Evolutionary conservation across 2,888 invertebrate genomes (phyloP).

Genomic region (Acanthosepion pharaonis): DNA sequence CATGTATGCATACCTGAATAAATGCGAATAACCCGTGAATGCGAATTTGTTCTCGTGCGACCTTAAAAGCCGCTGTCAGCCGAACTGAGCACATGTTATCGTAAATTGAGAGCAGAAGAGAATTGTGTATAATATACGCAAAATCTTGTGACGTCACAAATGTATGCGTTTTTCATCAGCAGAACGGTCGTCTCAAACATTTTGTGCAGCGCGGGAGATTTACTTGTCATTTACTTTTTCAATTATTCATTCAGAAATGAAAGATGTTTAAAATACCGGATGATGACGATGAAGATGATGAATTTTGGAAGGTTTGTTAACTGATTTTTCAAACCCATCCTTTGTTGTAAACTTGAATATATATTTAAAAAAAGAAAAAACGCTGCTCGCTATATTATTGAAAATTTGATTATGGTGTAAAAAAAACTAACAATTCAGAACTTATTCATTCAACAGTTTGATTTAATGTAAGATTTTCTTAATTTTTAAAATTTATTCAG

Average conservation of each 20-base stretch:
- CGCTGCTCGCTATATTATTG: not conserved
- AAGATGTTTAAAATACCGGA: conserved; percentile 66
- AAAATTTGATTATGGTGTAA: not conserved
- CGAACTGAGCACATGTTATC: too few species aligned
- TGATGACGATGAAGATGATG: conserved; percentile 56
- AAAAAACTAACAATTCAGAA: not conserved
- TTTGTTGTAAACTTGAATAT: not conserved
- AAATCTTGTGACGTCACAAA: not conserved
- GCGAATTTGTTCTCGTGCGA: too few species aligned
- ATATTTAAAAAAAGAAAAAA: not conserved
- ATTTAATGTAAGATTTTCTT: too few species aligned
- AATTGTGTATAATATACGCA: not conserved
- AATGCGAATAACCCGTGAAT: too few species aligned
- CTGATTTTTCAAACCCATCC: not conserved
- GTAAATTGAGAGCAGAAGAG: not conserved
- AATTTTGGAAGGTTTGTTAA: conserved; percentile 60
- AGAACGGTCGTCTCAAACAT: not conserved
- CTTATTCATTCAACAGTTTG: not conserved
- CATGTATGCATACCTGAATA: too few species aligned
- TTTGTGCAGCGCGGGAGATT: not conserved
- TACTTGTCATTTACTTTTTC: not conserved
- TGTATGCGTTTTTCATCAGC: not conserved
- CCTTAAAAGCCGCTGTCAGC: too few species aligned
- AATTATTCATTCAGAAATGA: not conserved
- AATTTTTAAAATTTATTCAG: too few species aligned